Conservation (phyloP, 2,113 vertebrate genomes). For the Onychostruthus taczanowskii region DNA sequence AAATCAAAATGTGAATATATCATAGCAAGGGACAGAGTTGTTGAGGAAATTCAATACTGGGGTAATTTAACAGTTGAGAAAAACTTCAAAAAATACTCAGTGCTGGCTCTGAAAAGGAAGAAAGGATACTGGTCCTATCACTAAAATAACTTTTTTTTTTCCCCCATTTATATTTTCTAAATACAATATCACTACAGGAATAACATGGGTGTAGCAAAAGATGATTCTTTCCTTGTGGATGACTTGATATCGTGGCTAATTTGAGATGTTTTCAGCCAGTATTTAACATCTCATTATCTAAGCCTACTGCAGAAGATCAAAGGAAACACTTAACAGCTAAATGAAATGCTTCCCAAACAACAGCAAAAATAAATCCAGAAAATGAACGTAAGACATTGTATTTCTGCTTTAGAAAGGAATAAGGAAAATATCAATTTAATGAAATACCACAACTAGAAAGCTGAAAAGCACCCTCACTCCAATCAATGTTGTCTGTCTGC, state of each 20-base stretch:
- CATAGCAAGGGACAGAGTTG: background rate
- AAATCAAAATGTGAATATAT: background rate
- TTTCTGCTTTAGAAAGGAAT: background rate
- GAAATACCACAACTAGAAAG: background rate
- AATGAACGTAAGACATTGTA: background rate
- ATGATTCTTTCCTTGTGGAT: background rate
- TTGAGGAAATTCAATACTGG: background rate
- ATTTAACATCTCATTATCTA: background rate
- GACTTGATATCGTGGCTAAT: background rate
- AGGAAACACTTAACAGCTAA: background rate
- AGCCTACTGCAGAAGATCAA: background rate
- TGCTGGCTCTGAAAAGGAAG: background rate
- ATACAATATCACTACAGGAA: background rate
- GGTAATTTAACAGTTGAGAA: background rate
- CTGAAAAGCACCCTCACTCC: background rate
- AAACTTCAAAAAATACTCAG: background rate
- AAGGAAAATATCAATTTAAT: background rate
- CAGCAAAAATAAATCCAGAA: background rate
- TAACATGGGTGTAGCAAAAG: background rate
- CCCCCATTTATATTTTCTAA: background rate
- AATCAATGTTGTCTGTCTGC: background rate
- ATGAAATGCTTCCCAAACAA: background rate
- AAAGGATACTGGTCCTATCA: background rate
- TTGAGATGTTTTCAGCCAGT: background rate
- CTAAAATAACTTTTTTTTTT: fast-evolving